These are phyloP conservation scores for Thalassaphorura encarpata DNA, from an alignment of 1,140 invertebrate genomes.

Conservation along the genomic window DNA sequence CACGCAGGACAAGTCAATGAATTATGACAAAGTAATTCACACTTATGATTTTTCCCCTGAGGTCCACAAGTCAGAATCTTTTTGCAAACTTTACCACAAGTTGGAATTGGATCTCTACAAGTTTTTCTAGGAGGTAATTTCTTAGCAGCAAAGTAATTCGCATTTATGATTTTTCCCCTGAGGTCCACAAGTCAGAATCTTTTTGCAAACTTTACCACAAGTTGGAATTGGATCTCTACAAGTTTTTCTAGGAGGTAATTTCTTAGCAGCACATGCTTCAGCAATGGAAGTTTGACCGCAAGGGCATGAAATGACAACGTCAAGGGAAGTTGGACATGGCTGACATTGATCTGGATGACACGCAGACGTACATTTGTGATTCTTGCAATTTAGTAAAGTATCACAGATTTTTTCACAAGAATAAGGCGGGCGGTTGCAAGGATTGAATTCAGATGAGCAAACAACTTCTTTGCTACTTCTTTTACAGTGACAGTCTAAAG, in stretches of 20 bases:
- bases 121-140: constrained; percentile 39
- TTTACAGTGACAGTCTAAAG: constrained; percentile 53
- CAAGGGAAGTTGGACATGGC: constrained; percentile 52
- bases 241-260: constrained; percentile 38
- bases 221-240: constrained; percentile 79
- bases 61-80: constrained; percentile 75
- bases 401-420: constrained; percentile 59
- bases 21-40: too few species aligned
- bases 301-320: constrained; percentile 61
- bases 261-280: constrained; percentile 34
- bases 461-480: constrained; percentile 42
- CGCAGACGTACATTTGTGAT: constrained; percentile 58
- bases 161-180: constrained; percentile 42
- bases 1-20: constrained; percentile 74
- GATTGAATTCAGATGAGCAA: constrained; percentile 40
- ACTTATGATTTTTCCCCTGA: too few species aligned
- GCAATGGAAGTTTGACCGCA: constrained; percentile 61
- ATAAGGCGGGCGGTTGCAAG: constrained; percentile 37
- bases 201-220: constrained; percentile 69
- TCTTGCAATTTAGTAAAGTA: constrained; percentile 57
- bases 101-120: constrained; percentile 77
- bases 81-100: constrained; percentile 67
- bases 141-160: constrained; percentile 59
- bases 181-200: constrained; percentile 69
- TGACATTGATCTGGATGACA: constrained; percentile 61